Base-by-base conservation (phyloP, 2,797 vertebrate species). In the Carduelis carduelis region DNA sequence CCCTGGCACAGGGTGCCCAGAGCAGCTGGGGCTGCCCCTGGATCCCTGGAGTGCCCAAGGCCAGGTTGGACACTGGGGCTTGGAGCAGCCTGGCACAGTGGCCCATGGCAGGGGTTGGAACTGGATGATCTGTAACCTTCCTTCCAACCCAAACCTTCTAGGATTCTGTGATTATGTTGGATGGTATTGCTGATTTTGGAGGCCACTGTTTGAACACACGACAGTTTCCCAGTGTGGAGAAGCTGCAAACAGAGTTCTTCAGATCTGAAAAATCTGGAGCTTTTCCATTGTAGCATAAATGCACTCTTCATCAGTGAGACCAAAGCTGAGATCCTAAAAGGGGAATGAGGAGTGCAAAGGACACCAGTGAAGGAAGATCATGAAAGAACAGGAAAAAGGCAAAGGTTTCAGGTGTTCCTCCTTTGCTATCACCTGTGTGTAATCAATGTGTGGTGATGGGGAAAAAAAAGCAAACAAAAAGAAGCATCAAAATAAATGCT, bases 1-100 rank as follows among this genome's bases (percentile, higher is more conserved):
- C 37, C 37, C 37, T 37, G 37, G 37, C 37, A 12, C 37, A 37
- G 37, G 37, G 37, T 37, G 37, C 37, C 37, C 46, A 47, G 44
- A 46, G 44, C 6, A 22, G 6, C 21, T 46, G 44, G 12, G 65
- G 43, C 65, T 70, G 49, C 18, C 49, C 32, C 74, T 82, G 66
- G 18, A 64, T 71, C 65, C 65, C 43, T 87, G 66, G 35, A 50
- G 27, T 57, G 59, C 0, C 37, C 59, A 21, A 57, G 23, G 37
- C 50, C 52, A 18, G 37, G 23, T 0, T 72, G 52, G 76, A 59
- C 2, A 9, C 0, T 53, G 80, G 14, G n/a, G 16, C 19, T 78
- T 2, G n/a, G 46, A 81, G 16, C 34, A 41, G 2, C 12, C 53
- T 68, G 69, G 61, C 3, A 8, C 6, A 16, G 34, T 32, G 46